Conservation (phyloP, 2,113 vertebrate species). For the Blennius ocellaris region DNA sequence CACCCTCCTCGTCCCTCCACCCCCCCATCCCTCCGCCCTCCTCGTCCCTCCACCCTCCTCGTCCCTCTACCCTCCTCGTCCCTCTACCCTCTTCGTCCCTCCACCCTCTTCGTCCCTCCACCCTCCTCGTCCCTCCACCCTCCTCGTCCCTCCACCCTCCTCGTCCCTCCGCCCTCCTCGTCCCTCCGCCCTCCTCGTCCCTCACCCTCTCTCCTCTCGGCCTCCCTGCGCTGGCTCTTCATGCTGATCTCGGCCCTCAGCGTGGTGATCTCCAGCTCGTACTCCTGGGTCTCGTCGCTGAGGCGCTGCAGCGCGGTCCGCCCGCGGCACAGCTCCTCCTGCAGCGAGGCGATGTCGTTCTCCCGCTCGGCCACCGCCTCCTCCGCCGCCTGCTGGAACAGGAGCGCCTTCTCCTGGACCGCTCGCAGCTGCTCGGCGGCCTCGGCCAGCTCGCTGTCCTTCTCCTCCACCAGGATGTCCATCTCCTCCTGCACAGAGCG, state of each 20-base stretch:
- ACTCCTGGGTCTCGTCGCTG: constrained; percentile 84
- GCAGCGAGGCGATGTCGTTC: constrained; percentile 89
- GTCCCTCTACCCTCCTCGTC: neutral
- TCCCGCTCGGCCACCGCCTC: constrained; percentile 87
- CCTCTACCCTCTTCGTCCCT: neutral
- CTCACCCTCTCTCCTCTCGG: constrained; percentile 82
- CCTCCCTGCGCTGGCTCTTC: constrained; percentile 84
- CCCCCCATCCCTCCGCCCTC: neutral
- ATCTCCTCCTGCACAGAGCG: constrained; percentile 88
- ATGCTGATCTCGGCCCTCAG: constrained; percentile 89
- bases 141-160: neutral
- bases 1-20: neutral
- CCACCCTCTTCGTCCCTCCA: neutral
- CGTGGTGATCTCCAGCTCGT: constrained; percentile 89
- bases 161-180: neutral
- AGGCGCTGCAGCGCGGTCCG: constrained; percentile 85
- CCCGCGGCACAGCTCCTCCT: constrained; percentile 88
- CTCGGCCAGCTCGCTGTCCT: constrained; percentile 86
- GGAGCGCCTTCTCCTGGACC: constrained; percentile 85
- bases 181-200: neutral
- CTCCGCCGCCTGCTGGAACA: constrained; percentile 86
- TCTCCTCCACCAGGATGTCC: constrained; percentile 88
- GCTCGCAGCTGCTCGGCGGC: constrained; percentile 84
- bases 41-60: neutral
- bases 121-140: neutral